These are phyloP conservation scores for Criorhina ranunculi DNA, from an alignment of 2,888 invertebrate genomes.

Conservation along the genomic window DNA sequence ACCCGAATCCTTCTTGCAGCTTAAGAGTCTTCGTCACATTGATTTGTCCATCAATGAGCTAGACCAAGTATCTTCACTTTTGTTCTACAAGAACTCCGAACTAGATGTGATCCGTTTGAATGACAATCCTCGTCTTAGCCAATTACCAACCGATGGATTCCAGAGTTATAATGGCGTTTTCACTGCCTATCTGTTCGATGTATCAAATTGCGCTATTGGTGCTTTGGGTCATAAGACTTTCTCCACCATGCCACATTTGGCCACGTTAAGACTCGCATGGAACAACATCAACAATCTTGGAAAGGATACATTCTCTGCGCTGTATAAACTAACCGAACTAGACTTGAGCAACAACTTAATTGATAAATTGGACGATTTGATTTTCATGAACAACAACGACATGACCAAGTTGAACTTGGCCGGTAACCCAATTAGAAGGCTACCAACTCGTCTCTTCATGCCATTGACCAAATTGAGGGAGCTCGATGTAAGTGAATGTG, in stretches of 20 bases:
- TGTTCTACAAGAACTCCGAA: conserved; percentile 89
- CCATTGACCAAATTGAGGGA: conserved; percentile 87
- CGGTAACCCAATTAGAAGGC: conserved; percentile 88
- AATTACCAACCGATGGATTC: conserved; percentile 89
- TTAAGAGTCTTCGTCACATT: conserved; percentile 88
- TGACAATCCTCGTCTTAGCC: conserved; percentile 88
- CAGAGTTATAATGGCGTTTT: conserved; percentile 87
- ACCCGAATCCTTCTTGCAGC: conserved; percentile 88
- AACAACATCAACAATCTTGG: conserved; percentile 88
- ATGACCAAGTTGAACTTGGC: conserved; percentile 88
- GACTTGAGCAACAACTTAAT: conserved; percentile 90
- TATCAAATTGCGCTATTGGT: conserved; percentile 89
- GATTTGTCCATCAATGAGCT: conserved; percentile 91
- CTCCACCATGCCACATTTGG: conserved; percentile 89
- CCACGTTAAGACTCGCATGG: conserved; percentile 88
- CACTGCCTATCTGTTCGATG: conserved; percentile 89
- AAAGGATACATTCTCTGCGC: conserved; percentile 86
- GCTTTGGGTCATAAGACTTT: conserved; percentile 88
- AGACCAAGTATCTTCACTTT: conserved; percentile 88
- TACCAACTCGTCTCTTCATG: conserved; percentile 89
- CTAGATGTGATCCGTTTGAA: conserved; percentile 89
- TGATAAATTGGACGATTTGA: conserved; percentile 86
- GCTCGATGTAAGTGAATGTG: conserved; percentile 90
- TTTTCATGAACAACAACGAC: conserved; percentile 89
- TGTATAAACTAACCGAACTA: conserved; percentile 88